These are phyloP conservation scores for Enchytraeus crypticus DNA, from an alignment of 2,888 invertebrate species.

Conservation along the genomic window DNA sequence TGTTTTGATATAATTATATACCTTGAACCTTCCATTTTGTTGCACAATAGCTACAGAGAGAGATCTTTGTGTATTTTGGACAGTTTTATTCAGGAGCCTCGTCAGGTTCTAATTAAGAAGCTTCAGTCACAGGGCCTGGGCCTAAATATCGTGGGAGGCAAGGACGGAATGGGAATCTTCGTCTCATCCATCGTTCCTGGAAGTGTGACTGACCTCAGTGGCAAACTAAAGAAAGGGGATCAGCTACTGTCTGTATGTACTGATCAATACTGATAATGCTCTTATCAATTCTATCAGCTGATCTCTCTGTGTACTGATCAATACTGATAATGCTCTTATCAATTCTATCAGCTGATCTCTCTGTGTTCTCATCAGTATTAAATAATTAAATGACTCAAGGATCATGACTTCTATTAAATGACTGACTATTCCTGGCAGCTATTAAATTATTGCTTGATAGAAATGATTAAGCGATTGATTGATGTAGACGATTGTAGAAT, in stretches of 20 bases:
- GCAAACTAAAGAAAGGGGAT: slow-evolving; percentile 80
- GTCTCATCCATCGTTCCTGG: slow-evolving; percentile 94
- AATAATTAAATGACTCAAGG: too few relatives aligned
- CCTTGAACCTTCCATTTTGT: too few relatives aligned
- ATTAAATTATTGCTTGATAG: too few relatives aligned
- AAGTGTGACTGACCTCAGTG: slow-evolving; percentile 88
- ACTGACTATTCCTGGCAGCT: too few relatives aligned
- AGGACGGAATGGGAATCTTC: slow-evolving; percentile 90
- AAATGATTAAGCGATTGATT: too few relatives aligned
- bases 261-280: neutral
- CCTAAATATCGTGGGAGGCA: slow-evolving; percentile 97
- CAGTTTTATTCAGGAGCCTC: slow-evolving; percentile 54
- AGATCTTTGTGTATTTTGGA: too few relatives aligned
- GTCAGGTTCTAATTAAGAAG: slow-evolving; percentile 79
- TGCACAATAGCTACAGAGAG: too few relatives aligned
- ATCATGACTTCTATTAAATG: too few relatives aligned
- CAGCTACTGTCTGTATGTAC: slow-evolving; percentile 62
- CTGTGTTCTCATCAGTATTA: too few relatives aligned
- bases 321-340: neutral
- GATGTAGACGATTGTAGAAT: too few relatives aligned
- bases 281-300: neutral
- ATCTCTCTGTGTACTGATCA: neutral
- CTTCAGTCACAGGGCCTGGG: slow-evolving; percentile 76
- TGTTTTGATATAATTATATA: too few relatives aligned
- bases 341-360: neutral